Base-by-base conservation (phyloP, 2,888 invertebrate species). In the Platerodrilus igneus region DNA sequence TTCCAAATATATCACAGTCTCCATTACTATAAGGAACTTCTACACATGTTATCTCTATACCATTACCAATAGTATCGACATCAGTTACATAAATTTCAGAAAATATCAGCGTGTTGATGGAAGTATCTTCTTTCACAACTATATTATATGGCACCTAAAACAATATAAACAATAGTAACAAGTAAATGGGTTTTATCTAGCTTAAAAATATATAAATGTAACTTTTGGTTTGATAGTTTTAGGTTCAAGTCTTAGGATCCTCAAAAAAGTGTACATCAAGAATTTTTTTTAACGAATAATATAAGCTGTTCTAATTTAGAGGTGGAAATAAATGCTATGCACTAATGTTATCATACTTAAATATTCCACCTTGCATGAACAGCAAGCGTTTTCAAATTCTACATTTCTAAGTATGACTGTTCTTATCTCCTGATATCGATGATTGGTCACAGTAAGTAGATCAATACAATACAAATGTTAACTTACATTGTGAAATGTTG, bases 81-180 rank as follows among this genome's bases (percentile, higher is more conserved):
- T 93, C 92, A 55, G 79, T 81, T 5, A 90, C 83, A 38, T 75
- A 68, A 35, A 93, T 84, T 41, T 79, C 76, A 16, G 76, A 72
- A 50, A 89, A 76, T 14, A 92, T 76, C 0, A 83, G 83, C 3
- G 79, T 78, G 2, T 84, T 88, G 3, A 83, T 66, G 8, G 71
- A 66, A 1, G 86, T 79, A 60, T 91, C 85, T 70, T 91, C 91
- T 23, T 79, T 75, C 4, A 89, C 83, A 50, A 79, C 76, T 3
- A 84, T 78, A 65, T 87, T 86, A 66, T 89, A 91, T 1, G 89
- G 87, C 47, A 79, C 79, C 81, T 89, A 68, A 2, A 71, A 71
- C 15, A n/a, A 36, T 19, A n/a, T n/a, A n/a, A n/a, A n/a, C 7
- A 21, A 10, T 26, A 36, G 21, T 9, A 46, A 63, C n/a, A 61